Percentiles rank a stretch among this genome's conserved stretches.
phyloP scores from a whole-genome alignment of 2,113 vertebrate genomes.

The Deroptyus accipitrinus region DNA sequence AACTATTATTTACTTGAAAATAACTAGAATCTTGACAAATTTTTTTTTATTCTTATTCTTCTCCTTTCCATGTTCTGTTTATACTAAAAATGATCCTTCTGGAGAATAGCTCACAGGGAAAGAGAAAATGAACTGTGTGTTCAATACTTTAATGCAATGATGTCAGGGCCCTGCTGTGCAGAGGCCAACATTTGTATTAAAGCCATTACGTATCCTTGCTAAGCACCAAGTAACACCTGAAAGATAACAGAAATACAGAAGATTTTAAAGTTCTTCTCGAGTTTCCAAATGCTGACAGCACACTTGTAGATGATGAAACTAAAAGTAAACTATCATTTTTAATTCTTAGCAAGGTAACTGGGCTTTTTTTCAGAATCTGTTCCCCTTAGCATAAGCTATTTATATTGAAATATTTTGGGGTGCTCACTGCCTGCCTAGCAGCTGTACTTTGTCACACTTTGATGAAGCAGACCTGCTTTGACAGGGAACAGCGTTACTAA shows the following conservation, averaged over 20 bases:
- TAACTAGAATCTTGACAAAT: background rate
- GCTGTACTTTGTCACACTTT: slow-evolving; percentile 42
- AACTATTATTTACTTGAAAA: background rate
- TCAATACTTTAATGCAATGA: background rate
- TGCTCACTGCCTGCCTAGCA: background rate
- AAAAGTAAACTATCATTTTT: background rate
- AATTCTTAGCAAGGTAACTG: background rate
- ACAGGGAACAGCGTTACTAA: slow-evolving; percentile 41
- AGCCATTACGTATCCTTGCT: background rate
- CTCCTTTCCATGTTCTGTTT: background rate
- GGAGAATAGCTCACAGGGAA: background rate
- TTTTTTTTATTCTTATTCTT: background rate
- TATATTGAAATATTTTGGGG: slow-evolving; percentile 13
- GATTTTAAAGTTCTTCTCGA: background rate
- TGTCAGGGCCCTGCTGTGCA: background rate
- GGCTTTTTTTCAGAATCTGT: background rate
- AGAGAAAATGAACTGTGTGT: background rate
- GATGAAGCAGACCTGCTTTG: slow-evolving; percentile 42
- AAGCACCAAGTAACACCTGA: background rate
- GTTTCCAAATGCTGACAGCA: background rate
- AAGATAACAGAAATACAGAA: background rate
- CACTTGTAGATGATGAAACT: background rate
- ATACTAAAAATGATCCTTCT: background rate
- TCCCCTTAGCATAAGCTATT: background rate
- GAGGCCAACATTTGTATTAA: background rate